These are phyloP conservation scores for Eurytoma adleriae DNA, from an alignment of 2,888 invertebrate species.

Conservation along the genomic window DNA sequence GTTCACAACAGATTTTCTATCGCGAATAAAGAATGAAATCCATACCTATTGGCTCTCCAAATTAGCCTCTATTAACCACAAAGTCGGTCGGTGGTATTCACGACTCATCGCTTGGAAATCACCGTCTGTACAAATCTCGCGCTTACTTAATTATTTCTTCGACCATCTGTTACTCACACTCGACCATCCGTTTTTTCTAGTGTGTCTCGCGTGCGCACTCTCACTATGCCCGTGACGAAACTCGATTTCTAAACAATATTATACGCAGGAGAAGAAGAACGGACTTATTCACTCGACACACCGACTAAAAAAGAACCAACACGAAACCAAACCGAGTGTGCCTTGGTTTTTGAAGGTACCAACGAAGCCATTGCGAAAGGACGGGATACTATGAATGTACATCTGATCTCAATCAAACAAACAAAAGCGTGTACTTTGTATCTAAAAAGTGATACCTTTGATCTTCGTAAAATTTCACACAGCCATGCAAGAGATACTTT, in stretches of 20 bases:
- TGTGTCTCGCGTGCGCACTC: background rate
- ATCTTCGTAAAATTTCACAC: too few species aligned
- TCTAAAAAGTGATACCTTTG: too few species aligned
- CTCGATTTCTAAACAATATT: slow-evolving; percentile 42
- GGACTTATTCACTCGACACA: background rate
- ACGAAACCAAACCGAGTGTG: too few species aligned
- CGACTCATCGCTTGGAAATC: slow-evolving; percentile 30
- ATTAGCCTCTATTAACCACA: slow-evolving; percentile 11
- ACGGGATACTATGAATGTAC: too few species aligned
- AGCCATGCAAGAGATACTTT: too few species aligned
- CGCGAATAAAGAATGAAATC: background rate
- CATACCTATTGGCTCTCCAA: background rate
- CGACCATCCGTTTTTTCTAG: background rate
- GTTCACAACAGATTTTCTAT: too few species aligned
- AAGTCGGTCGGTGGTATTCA: slow-evolving; percentile 21
- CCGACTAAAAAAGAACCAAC: background rate
- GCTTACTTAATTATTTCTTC: slow-evolving; percentile 16
- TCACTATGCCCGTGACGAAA: slow-evolving; percentile 36
- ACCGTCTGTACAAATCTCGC: slow-evolving; percentile 19
- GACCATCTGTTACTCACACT: slow-evolving; percentile 31
- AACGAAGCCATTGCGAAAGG: too few species aligned
- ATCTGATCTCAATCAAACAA: too few species aligned
- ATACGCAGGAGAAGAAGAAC: slow-evolving; percentile 5
- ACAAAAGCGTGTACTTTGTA: too few species aligned
- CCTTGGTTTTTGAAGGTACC: too few species aligned